Base-by-base conservation (phyloP, 2,113 vertebrate species). In the Gulo gulo region DNA sequence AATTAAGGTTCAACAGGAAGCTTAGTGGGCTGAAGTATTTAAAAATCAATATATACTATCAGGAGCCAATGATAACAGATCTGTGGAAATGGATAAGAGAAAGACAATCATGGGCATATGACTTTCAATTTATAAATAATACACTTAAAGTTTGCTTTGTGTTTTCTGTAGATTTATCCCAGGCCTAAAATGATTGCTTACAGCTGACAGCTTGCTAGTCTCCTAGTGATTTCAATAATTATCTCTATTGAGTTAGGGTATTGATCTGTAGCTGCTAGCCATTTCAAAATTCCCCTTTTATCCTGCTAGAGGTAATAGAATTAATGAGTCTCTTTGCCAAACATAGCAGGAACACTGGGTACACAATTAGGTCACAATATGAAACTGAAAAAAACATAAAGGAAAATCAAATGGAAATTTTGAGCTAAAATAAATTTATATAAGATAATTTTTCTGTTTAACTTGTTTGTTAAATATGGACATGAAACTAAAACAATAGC, bases 181-280 rank as follows among this genome's bases (percentile, higher is more conserved):
- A 91, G 86, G 31, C 83, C 93, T 85, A 83, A 97, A 97, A 97
- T 97, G 96, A 97, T 74, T 97, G 76, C 93, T 98, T 96, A 91
- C 84, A 97, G 94, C 96, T 92, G 93, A 97, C 95, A 98, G 95
- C 88, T 95, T 95, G 94, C 91, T 96, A 65, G 59, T 95, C 84
- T 95, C 71, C 87, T 91, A 97, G 96, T 83, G 92, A 97, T 97
- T 98, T 97, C 84, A 98, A 90, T 98, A 98, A 98, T 98, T 97
- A 98, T 95, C 88, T 95, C 92, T 98, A 96, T 67, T 97, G 96
- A 98, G 97, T 96, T 84, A 86, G 63, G 13, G 74, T 98, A 98
- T 96, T 97, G 97, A 98, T 97, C 96, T 96, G 87, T 55, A 84
- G 94, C 80, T 96, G 95, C 96, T 87, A 97, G 87, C 15, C 92